phyloP scores from a whole-genome alignment of 1,140 invertebrate genomes.

The Coelopa frigida region DNA sequence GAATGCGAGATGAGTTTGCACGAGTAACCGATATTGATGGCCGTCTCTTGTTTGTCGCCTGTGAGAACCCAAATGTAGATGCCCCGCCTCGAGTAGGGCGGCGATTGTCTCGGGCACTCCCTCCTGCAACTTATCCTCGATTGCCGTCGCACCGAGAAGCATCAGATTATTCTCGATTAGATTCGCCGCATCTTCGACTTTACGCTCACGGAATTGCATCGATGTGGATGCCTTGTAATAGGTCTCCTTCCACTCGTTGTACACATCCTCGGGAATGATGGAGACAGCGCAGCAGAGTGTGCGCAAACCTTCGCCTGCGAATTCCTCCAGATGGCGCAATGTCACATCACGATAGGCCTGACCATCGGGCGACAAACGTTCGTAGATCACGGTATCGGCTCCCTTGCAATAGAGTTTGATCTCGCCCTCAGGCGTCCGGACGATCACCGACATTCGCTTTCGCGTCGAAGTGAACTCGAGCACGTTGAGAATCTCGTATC shows the following conservation, averaged over 20 bases:
- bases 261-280: conserved; percentile 63
- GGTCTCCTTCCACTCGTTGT: conserved; percentile 71
- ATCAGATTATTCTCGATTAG: conserved; percentile 77
- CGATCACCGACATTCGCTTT: conserved; percentile 92
- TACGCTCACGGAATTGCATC: conserved; percentile 67
- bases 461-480: conserved; percentile 92
- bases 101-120: conserved; percentile 90
- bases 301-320: conserved; percentile 81
- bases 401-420: conserved; percentile 90
- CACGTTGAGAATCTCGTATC: conserved; percentile 91
- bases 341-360: conserved; percentile 59
- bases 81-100: conserved; percentile 78
- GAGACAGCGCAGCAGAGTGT: conserved; percentile 84
- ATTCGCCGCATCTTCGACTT: conserved; percentile 76
- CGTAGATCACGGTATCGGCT: conserved; percentile 83
- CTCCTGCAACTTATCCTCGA: conserved; percentile 94
- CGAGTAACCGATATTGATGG: conserved; percentile 98
- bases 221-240: conserved; percentile 71
- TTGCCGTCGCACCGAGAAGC: conserved; percentile 87
- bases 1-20: conserved; percentile 77
- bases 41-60: conserved; percentile 98
- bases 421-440: conserved; percentile 66
- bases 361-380: conserved; percentile 56
- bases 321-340: conserved; percentile 81
- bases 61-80: conserved; percentile 97